These are phyloP conservation scores for Meleagris gallopavo DNA, from an alignment of 2,113 vertebrate genomes.

Conservation along the genomic window DNA sequence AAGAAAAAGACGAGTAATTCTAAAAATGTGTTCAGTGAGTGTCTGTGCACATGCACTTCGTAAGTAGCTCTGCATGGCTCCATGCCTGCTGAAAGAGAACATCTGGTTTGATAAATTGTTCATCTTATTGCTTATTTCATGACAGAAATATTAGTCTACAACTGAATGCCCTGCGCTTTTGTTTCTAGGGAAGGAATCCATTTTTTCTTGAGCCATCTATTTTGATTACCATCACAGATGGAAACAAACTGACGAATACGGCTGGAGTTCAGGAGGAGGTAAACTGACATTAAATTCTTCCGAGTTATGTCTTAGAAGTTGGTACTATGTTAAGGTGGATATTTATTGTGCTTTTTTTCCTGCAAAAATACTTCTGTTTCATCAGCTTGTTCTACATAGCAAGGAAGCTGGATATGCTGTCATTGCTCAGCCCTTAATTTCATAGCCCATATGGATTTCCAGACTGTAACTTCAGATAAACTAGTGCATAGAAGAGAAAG, in stretches of 20 bases:
- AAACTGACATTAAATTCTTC: constrained; percentile 57
- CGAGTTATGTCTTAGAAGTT: not conserved
- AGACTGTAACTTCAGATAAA: not conserved
- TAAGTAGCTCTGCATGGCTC: not conserved
- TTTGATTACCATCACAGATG: constrained; percentile 98
- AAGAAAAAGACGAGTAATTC: not conserved
- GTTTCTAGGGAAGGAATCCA: constrained; percentile 92
- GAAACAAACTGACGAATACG: constrained; percentile 95
- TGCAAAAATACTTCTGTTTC: not conserved
- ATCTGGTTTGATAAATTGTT: not conserved
- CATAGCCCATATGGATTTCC: not conserved
- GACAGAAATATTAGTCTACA: not conserved
- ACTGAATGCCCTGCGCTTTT: constrained; percentile 43
- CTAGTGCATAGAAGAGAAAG: not conserved
- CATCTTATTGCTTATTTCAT: not conserved
- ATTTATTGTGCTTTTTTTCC: not conserved
- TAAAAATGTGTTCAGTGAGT: not conserved
- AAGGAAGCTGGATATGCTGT: not conserved
- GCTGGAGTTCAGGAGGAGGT: constrained; percentile 96
- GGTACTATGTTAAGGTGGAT: not conserved
- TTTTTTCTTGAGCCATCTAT: constrained; percentile 98
- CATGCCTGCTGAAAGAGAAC: not conserved
- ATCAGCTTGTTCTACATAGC: not conserved
- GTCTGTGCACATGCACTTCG: not conserved
- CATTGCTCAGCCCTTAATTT: not conserved